A percentile compares a stretch with the other conserved stretches of the same genome.
phyloP scores from a whole-genome alignment of 2,888 invertebrate species.

The Amphipoea oculea region DNA sequence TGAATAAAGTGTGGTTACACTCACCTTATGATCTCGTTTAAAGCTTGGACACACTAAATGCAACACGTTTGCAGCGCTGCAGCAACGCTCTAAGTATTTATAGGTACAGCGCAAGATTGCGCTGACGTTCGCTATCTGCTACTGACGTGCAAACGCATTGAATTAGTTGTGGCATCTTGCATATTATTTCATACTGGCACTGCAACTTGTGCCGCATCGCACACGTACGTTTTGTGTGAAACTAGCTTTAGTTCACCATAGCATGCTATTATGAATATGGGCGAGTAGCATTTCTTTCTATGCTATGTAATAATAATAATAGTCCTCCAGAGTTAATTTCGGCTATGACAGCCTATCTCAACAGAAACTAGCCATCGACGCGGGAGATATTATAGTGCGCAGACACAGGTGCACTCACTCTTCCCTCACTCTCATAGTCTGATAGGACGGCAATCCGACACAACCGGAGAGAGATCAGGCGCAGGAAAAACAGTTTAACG shows the following conservation, averaged over 20 bases:
- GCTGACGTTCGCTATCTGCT: conserved; percentile 27
- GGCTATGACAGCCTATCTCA: neutral
- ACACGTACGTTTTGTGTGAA: neutral
- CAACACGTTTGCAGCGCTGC: conserved; percentile 9
- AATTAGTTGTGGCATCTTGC: conserved; percentile 16
- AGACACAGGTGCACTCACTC: neutral
- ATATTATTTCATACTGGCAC: conserved; percentile 21
- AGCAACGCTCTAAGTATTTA: neutral
- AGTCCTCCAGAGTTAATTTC: neutral
- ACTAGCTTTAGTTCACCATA: neutral
- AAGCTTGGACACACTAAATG: conserved; percentile 1
- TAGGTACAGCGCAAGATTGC: neutral
- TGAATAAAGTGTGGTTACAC: conserved; percentile 40
- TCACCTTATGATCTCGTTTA: conserved; percentile 25
- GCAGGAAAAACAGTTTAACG: neutral
- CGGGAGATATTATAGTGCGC: neutral
- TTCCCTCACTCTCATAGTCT: neutral
- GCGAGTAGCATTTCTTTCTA: neutral
- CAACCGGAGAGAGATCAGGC: neutral
- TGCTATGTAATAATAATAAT: neutral
- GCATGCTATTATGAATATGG: neutral
- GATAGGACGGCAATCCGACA: neutral
- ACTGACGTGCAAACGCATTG: conserved; percentile 32
- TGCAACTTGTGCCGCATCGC: neutral
- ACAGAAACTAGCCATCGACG: neutral